Conservation (phyloP, 2,113 vertebrate genomes). For the Barbus barbus region DNA sequence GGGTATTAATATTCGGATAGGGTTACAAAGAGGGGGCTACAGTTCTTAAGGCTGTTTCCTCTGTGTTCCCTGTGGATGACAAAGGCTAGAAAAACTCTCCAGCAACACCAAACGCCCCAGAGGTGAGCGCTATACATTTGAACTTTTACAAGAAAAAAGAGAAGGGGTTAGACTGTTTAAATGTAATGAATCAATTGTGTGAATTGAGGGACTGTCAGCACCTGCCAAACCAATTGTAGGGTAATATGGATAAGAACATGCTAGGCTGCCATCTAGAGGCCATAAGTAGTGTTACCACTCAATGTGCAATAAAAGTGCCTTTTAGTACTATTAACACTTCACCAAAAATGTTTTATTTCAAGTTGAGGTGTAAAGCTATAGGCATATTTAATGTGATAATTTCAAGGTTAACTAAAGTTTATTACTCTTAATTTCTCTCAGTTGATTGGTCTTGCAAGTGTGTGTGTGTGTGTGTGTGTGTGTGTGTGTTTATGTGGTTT, state of each 20-base stretch:
- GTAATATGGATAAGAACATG: not conserved
- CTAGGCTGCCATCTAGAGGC: slow-evolving; percentile 3
- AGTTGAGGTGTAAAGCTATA: not conserved
- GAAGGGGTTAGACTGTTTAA: no score
- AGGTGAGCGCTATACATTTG: slow-evolving; percentile 3
- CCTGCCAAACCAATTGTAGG: not conserved
- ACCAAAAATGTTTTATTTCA: no score
- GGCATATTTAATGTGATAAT: not conserved
- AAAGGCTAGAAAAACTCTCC: slow-evolving; percentile 2
- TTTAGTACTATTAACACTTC: no score
- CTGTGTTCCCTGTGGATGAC: slow-evolving; percentile 23
- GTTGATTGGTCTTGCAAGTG: no score
- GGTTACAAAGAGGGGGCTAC: slow-evolving; percentile 31
- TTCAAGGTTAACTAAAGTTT: not conserved
- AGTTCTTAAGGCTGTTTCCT: slow-evolving; percentile 30
- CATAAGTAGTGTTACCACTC: not conserved
- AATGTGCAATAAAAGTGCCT: not conserved
- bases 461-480: no score
- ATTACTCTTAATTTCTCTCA: not conserved
- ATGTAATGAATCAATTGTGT: not conserved
- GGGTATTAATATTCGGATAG: slow-evolving; percentile 52
- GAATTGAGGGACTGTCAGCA: not conserved
- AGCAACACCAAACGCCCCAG: not conserved
- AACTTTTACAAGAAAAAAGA: not conserved
- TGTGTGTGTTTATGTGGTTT: no score